A percentile compares a stretch with the other conserved stretches of the same genome.
These are phyloP conservation scores for Calliphora vicina DNA, from an alignment of 1,140 invertebrate genomes.

Conservation along the genomic window DNA sequence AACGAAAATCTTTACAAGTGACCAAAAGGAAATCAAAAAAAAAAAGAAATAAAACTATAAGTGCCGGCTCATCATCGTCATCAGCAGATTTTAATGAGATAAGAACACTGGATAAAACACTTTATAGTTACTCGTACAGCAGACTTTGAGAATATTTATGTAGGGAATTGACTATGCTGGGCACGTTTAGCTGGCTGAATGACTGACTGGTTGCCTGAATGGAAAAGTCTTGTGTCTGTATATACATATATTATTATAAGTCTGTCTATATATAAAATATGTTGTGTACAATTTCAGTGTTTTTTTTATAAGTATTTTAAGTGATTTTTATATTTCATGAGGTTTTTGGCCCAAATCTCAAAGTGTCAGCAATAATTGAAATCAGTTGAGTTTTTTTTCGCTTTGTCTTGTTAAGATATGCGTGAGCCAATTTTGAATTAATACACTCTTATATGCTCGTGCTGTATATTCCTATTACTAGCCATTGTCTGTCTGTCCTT, in stretches of 20 bases:
- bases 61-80: constrained; percentile 11
- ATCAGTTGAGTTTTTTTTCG: neutral
- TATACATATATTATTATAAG: neutral
- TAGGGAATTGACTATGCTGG: neutral
- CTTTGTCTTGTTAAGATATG: neutral
- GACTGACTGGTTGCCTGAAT: neutral
- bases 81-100: constrained; percentile 33
- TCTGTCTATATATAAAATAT: neutral
- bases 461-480: too few relatives aligned
- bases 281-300: neutral
- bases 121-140: neutral
- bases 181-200: constrained; percentile 2
- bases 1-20: neutral
- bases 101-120: neutral
- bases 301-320: constrained; percentile 19
- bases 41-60: neutral
- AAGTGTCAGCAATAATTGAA: constrained; percentile 33
- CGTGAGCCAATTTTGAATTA: constrained; percentile 17
- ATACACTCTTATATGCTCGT: neutral
- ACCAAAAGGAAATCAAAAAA: too few relatives aligned
- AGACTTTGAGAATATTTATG: too few relatives aligned
- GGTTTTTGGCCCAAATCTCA: constrained; percentile 28
- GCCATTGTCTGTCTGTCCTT: too few relatives aligned
- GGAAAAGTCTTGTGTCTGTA: neutral
- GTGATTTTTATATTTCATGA: constrained; percentile 34